Evolutionary conservation across 2,888 invertebrate genomes (phyloP).

Genomic region (Digitonthophagus gazella): DNA sequence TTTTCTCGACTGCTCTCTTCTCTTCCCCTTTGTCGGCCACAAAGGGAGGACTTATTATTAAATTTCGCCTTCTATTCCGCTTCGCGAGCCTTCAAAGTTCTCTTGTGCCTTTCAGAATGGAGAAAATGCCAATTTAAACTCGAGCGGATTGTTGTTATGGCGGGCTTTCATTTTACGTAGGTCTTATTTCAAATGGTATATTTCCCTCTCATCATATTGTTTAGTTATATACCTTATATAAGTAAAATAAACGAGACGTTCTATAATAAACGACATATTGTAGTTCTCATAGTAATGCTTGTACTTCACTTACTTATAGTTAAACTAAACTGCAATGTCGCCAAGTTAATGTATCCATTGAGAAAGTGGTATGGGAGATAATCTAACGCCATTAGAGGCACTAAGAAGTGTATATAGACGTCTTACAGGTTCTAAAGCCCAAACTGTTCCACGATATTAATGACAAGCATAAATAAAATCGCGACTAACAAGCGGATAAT

Average conservation of each 20-base stretch:
- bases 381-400: neutral
- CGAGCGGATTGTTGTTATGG: neutral
- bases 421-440: neutral
- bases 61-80: conserved; percentile 19
- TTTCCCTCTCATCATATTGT: too few species aligned
- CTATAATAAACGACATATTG: too few species aligned
- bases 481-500: conserved; percentile 28
- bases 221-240: too few species aligned
- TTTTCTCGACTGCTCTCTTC: conserved; percentile 1
- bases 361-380: too few species aligned
- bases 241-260: too few species aligned
- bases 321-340: neutral
- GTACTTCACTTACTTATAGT: neutral
- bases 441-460: conserved; percentile 23
- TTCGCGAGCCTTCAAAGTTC: conserved; percentile 7
- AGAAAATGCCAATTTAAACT: neutral
- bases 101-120: conserved; percentile 4
- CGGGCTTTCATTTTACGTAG: neutral
- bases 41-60: conserved; percentile 19
- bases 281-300: too few species aligned
- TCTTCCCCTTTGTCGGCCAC: conserved; percentile 17
- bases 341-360: too few species aligned
- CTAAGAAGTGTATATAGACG: neutral
- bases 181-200: neutral
- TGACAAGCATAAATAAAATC: conserved; percentile 24